A percentile compares a stretch with the other conserved stretches of the same genome.
phyloP scores from a whole-genome alignment of 2,113 vertebrate species.

The Rafetus swinhoei region DNA sequence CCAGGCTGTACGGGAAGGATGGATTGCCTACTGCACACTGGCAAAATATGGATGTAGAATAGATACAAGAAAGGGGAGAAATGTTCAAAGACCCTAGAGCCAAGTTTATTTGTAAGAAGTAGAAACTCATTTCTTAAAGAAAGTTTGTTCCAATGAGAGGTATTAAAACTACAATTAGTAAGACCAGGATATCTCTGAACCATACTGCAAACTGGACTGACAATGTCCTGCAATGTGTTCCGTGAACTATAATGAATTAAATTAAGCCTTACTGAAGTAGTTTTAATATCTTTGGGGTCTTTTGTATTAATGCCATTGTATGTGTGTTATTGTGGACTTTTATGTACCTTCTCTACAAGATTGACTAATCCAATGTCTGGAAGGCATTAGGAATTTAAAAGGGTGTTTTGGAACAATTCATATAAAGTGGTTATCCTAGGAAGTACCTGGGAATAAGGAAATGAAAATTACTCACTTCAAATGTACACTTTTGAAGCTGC shows the following conservation, averaged over 20 bases:
- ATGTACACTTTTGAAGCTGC: background rate
- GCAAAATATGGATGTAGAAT: background rate
- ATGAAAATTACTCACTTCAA: background rate
- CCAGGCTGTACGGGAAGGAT: background rate
- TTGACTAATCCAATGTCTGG: background rate
- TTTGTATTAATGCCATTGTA: background rate
- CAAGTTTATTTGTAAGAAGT: background rate
- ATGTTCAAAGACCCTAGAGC: background rate
- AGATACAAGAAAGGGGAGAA: background rate
- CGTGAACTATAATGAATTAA: background rate
- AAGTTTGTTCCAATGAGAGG: background rate
- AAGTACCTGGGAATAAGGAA: background rate
- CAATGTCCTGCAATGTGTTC: background rate
- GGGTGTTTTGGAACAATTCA: background rate
- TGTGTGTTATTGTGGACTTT: background rate
- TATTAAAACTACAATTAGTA: background rate
- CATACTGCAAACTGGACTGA: background rate
- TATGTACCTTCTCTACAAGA: background rate
- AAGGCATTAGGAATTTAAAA: background rate
- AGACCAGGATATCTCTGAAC: background rate
- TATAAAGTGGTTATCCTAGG: background rate
- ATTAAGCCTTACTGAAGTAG: background rate
- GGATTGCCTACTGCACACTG: background rate
- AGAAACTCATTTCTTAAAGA: background rate
- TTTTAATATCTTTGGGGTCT: background rate